Conservation (phyloP, 2,888 invertebrate genomes). For the Aphodius granarius region DNA sequence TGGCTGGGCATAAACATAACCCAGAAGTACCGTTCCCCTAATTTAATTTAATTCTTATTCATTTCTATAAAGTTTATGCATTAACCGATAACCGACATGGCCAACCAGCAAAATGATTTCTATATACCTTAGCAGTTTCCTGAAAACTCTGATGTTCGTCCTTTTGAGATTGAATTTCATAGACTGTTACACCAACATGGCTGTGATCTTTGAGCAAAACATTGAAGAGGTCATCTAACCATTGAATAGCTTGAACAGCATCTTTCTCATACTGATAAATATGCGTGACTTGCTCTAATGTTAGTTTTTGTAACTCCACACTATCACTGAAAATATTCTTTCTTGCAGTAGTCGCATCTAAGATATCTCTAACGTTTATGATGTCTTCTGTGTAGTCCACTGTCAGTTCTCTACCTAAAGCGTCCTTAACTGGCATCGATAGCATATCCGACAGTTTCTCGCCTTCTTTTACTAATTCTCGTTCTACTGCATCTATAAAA, state of each 20-base stretch:
- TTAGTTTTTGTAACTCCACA: slow-evolving; percentile 74
- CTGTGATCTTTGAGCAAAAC: slow-evolving; percentile 70
- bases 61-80: too few relatives aligned
- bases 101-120: too few relatives aligned
- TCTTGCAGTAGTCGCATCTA: slow-evolving; percentile 69
- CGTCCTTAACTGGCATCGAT: slow-evolving; percentile 78
- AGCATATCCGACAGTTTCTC: slow-evolving; percentile 77
- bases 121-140: slow-evolving; percentile 71
- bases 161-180: slow-evolving; percentile 74
- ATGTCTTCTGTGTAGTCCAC: slow-evolving; percentile 74
- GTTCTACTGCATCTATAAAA: slow-evolving; percentile 65
- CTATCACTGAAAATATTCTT: slow-evolving; percentile 74
- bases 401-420: slow-evolving; percentile 69
- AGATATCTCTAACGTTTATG: slow-evolving; percentile 69
- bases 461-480: slow-evolving; percentile 71
- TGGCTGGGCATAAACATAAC: too few relatives aligned
- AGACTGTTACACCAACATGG: slow-evolving; percentile 72
- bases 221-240: slow-evolving; percentile 75
- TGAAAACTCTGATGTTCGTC: slow-evolving; percentile 75
- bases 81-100: too few relatives aligned
- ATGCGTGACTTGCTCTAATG: slow-evolving; percentile 76
- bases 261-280: slow-evolving; percentile 77
- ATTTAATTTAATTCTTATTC: too few relatives aligned
- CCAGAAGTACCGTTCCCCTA: too few relatives aligned
- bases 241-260: slow-evolving; percentile 72